Conservation (phyloP, 1,140 invertebrate genomes). For the Drosophila arizonae region DNA sequence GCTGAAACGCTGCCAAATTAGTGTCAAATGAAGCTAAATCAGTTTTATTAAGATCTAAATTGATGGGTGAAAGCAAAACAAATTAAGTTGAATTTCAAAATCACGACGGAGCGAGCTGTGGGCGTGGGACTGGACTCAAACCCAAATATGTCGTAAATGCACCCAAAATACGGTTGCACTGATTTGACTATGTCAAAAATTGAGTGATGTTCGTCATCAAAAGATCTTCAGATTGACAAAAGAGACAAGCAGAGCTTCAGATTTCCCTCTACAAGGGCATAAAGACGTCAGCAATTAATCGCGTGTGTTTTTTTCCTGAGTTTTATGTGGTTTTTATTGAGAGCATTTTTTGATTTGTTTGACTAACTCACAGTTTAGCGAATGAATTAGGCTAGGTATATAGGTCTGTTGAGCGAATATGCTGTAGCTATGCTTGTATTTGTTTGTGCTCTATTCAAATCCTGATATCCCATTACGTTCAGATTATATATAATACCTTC, state of each 20-base stretch:
- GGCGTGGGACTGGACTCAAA: not conserved
- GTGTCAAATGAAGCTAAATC: constrained; percentile 57
- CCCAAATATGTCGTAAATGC: too few relatives aligned
- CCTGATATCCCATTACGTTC: too few relatives aligned
- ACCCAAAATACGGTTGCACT: not conserved
- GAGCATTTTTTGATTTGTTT: not conserved
- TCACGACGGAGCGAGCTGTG: not conserved
- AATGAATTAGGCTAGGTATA: not conserved
- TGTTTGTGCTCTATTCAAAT: too few relatives aligned
- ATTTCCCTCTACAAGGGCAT: constrained; percentile 32
- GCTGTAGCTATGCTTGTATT: too few relatives aligned
- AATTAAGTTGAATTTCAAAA: constrained; percentile 22
- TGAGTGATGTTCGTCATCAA: too few relatives aligned
- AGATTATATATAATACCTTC: not conserved
- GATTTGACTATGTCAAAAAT: not conserved
- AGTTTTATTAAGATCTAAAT: constrained; percentile 47
- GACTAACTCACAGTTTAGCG: not conserved
- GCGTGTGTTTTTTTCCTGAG: constrained; percentile 2
- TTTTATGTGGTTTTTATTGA: too few relatives aligned
- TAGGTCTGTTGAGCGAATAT: too few relatives aligned
- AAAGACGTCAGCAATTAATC: constrained; percentile 36
- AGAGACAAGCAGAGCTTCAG: too few relatives aligned
- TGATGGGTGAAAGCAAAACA: constrained; percentile 45
- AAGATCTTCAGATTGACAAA: too few relatives aligned
- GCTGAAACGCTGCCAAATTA: constrained; percentile 42